Base-by-base conservation (phyloP, 2,797 vertebrate genomes). In the Poecilia velifera region DNA sequence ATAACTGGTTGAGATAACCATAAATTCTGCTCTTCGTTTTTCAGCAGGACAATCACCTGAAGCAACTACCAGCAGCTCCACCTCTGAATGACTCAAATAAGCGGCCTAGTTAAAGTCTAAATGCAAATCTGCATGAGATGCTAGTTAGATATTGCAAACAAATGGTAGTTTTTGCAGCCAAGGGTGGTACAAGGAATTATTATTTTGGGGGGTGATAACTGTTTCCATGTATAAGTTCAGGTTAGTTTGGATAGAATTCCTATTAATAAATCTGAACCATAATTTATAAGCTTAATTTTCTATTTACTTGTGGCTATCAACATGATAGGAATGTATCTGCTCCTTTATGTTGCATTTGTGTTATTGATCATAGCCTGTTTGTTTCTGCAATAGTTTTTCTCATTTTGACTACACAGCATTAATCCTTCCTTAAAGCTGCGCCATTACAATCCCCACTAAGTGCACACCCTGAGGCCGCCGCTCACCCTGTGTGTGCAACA, bases 371-470 rank as follows among this genome's bases (percentile, higher is more conserved):
- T 25, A 74, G 73, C 77, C 53, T 47, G 87, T 93, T 92, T 91
- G 80, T 88, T 83, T 88, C 76, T 82, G 34, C 72, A 76, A 59
- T 31, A 74, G 85, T 94, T 94, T 94, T 94, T 84, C 73, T 88
- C 86, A 77, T 84, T 84, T 25, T 4, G 20, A 75, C 78, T 39
- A n/a, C 41, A 0, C 77, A 76, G 84, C 76, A 86, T 87, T 94
- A 95, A 95, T 94, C 94, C 91, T 86, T 78, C 72, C 76, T 79
- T 91, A 93, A 94, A 91, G 83, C 92, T 83, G 86, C 73, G 76
- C 78, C 80, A 39, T 86, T 84, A 83, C 88, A 93, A 92, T 94
- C 93, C 91, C 84, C 73, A 64, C 89, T 92, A 93, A 95, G 91
- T 89, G 89, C 88, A 84, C 79, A 51, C 85, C 82, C 87, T 3